phyloP scores from a whole-genome alignment of 2,113 vertebrate species.

The Caracal caracal region DNA sequence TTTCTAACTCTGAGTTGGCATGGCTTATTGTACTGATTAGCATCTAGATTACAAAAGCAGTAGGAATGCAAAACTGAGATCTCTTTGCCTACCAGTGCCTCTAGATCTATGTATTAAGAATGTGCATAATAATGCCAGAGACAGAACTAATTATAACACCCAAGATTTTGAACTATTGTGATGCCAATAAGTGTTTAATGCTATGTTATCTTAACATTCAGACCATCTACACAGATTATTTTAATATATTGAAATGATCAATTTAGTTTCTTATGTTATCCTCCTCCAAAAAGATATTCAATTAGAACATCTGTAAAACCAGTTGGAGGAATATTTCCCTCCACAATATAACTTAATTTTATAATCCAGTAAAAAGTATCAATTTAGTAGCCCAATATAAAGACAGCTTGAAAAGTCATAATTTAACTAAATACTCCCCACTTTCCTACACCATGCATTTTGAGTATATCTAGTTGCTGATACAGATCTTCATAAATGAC shows the following conservation, averaged over 20 bases:
- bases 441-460: background rate
- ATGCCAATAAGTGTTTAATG: background rate
- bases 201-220: conserved; percentile 27
- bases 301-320: conserved; percentile 5
- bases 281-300: background rate
- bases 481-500: background rate
- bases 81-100: background rate
- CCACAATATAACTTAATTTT: background rate
- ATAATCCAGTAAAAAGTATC: background rate
- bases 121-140: background rate
- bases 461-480: background rate
- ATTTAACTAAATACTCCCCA: background rate
- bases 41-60: conserved; percentile 7
- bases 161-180: background rate
- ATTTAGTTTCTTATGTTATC: background rate
- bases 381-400: background rate
- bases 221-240: background rate
- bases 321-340: background rate
- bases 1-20: conserved; percentile 47
- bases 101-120: conserved; percentile 12
- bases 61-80: background rate
- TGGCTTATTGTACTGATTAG: conserved; percentile 28
- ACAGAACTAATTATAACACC: conserved; percentile 1
- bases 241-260: conserved; percentile 10
- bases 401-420: conserved; percentile 7